phyloP scores from a whole-genome alignment of 2,113 vertebrate genomes.

The Dendrocopos noguchii region DNA sequence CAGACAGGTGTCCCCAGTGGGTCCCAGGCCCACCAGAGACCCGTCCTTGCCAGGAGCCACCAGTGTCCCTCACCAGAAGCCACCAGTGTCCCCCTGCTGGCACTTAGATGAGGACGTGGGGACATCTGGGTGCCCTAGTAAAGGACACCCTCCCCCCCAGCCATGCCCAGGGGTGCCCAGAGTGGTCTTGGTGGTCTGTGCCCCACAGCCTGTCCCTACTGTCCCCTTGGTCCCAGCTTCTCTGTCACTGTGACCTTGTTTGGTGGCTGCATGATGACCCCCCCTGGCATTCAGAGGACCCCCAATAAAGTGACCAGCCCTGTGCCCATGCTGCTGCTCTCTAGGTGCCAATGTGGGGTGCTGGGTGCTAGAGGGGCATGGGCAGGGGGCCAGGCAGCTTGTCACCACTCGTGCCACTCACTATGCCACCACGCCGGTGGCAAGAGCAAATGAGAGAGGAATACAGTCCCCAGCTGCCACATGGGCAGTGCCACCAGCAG shows the following conservation, averaged over 20 bases:
- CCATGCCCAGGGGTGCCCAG: background rate
- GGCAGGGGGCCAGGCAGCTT: background rate
- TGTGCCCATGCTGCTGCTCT: background rate
- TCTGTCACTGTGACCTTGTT: background rate
- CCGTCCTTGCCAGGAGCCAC: rapidly evolving
- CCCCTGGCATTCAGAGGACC: background rate
- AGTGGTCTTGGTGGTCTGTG: rapidly evolving
- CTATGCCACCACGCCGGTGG: rapidly evolving
- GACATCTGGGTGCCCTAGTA: background rate
- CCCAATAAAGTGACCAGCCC: constrained; percentile 37
- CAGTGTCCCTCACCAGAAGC: background rate
- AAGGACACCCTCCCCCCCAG: background rate
- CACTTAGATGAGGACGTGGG: background rate
- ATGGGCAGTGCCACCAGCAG: background rate
- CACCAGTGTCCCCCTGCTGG: rapidly evolving
- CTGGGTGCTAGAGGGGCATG: no score
- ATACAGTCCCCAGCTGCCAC: background rate
- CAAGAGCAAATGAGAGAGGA: background rate
- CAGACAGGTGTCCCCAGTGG: rapidly evolving
- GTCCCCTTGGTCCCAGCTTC: background rate
- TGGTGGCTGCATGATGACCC: constrained; percentile 35
- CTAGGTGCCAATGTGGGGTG: background rate
- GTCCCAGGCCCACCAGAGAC: background rate
- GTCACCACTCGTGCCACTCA: background rate
- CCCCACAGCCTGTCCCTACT: rapidly evolving